These are phyloP conservation scores for Gadopsis bispinosus DNA, from an alignment of 2,797 vertebrate genomes.

Conservation along the genomic window DNA sequence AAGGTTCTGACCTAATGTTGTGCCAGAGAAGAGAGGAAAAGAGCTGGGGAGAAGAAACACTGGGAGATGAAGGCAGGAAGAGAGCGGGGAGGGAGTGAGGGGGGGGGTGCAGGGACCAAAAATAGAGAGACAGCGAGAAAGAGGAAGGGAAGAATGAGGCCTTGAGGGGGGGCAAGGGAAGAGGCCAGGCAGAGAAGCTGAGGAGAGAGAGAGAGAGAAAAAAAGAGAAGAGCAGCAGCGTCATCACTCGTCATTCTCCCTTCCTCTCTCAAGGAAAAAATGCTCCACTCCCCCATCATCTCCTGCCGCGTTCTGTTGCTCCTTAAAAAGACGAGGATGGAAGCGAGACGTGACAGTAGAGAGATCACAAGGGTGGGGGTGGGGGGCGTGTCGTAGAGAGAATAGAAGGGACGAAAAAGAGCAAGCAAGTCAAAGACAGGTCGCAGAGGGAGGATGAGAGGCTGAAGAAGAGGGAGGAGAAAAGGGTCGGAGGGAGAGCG, in stretches of 20 bases:
- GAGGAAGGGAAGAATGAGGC: conserved; percentile 63
- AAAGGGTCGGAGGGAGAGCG: conserved; percentile 1
- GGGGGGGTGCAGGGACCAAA: conserved; percentile 50
- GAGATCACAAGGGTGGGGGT: not conserved
- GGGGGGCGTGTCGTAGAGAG: conserved; percentile 12
- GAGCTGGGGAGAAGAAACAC: conserved; percentile 58
- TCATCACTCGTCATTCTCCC: conserved; percentile 53
- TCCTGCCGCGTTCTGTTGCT: conserved; percentile 28
- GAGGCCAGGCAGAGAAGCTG: conserved; percentile 36
- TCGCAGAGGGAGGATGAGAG: conserved; percentile 16
- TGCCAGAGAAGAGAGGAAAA: conserved; percentile 71
- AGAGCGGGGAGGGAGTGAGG: conserved; percentile 42
- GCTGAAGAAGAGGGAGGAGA: conserved; percentile 8
- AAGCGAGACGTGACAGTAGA: conserved; percentile 12
- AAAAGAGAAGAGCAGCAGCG: conserved; percentile 23
- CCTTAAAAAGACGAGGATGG: conserved; percentile 39
- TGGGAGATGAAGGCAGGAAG: conserved; percentile 81
- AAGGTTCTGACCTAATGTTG: conserved; percentile 76
- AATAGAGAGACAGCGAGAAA: conserved; percentile 71
- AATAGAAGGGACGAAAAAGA: conserved; percentile 17
- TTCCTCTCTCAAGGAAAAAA: conserved; percentile 71
- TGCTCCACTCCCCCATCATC: conserved; percentile 26
- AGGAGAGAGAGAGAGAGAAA: not conserved
- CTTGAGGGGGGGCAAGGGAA: conserved; percentile 57
- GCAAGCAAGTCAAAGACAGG: conserved; percentile 29